phyloP scores from a whole-genome alignment of 2,888 invertebrate species.

The Drosophila meridiana region DNA sequence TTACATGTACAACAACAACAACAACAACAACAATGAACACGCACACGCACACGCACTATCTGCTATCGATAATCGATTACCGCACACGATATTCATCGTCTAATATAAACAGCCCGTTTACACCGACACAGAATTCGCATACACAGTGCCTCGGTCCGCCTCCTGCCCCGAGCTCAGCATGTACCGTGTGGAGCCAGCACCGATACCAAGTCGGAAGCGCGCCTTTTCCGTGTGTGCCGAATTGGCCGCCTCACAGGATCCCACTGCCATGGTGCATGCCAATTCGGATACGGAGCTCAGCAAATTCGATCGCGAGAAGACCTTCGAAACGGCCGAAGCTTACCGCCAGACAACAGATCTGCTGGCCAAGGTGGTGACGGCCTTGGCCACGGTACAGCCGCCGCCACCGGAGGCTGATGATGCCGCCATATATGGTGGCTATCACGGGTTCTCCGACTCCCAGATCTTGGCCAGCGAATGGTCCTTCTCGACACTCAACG shows the following conservation, averaged over 20 bases:
- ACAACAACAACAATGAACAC: constrained; percentile 19
- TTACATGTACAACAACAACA: constrained; percentile 63
- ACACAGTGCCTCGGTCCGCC: constrained; percentile 87
- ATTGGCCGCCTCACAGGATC: constrained; percentile 64
- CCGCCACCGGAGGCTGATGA: constrained; percentile 85
- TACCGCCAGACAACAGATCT: constrained; percentile 91
- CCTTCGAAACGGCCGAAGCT: constrained; percentile 88
- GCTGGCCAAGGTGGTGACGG: constrained; percentile 91
- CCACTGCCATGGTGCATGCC: constrained; percentile 85
- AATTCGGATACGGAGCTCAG: constrained; percentile 92
- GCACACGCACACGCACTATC: constrained; percentile 13
- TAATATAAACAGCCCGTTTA: constrained; percentile 89
- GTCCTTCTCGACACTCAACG: constrained; percentile 84
- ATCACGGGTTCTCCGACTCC: constrained; percentile 90
- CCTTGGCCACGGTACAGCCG: constrained; percentile 88
- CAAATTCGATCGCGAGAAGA: constrained; percentile 91
- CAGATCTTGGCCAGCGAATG: constrained; percentile 91
- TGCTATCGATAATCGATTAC: constrained; percentile 35
- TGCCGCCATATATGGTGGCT: constrained; percentile 84
- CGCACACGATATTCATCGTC: constrained; percentile 20
- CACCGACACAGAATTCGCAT: constrained; percentile 86
- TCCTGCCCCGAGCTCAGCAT: constrained; percentile 90
- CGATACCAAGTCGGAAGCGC: constrained; percentile 86
- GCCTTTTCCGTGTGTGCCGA: constrained; percentile 89
- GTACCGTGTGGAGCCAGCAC: constrained; percentile 86